phyloP scores from a whole-genome alignment of 2,113 vertebrate genomes.

The Rhynchopsitta pachyrhyncha region DNA sequence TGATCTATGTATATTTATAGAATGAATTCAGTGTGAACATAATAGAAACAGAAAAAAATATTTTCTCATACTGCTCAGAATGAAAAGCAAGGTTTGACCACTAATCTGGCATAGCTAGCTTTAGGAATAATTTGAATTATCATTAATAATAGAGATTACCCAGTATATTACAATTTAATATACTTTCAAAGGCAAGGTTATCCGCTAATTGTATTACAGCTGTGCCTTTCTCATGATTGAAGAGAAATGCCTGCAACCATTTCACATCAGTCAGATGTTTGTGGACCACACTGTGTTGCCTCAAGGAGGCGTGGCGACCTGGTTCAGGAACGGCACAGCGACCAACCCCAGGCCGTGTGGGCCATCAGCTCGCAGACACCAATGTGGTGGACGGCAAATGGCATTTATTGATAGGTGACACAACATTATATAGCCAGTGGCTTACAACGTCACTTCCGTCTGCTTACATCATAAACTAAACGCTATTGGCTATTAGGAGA shows the following conservation, averaged over 20 bases:
- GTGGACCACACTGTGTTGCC: too few relatives aligned
- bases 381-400: too few relatives aligned
- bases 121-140: neutral
- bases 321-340: too few relatives aligned
- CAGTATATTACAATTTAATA: neutral
- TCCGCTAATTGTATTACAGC: neutral
- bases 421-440: too few relatives aligned
- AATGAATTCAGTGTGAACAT: neutral
- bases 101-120: neutral
- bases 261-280: neutral
- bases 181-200: neutral
- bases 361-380: too few relatives aligned
- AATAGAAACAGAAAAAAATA: neutral
- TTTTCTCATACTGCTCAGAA: neutral
- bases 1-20: neutral
- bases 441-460: too few relatives aligned
- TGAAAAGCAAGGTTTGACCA: neutral
- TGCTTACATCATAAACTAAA: too few relatives aligned
- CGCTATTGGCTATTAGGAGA: too few relatives aligned
- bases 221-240: neutral
- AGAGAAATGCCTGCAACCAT: neutral
- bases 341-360: too few relatives aligned
- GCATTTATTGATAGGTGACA: too few relatives aligned
- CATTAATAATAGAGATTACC: neutral
- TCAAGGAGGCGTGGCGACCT: too few relatives aligned